A percentile compares a stretch with the other conserved stretches of the same genome.
phyloP scores from a whole-genome alignment of 2,113 vertebrate species.

The Sapayoa aenigma region DNA sequence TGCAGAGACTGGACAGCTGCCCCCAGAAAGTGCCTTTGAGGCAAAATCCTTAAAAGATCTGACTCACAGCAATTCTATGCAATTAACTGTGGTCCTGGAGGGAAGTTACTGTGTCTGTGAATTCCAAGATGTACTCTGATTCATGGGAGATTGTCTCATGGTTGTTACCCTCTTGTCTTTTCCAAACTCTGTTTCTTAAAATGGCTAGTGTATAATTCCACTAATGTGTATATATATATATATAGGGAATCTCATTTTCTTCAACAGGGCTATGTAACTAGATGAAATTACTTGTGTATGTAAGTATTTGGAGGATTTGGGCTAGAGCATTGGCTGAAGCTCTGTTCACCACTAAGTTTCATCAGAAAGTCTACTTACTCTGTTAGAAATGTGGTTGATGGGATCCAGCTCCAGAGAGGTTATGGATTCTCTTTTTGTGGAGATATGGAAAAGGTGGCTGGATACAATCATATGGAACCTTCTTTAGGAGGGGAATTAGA shows the following conservation, averaged over 20 bases:
- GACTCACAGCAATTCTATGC: not conserved
- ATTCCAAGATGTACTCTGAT: not conserved
- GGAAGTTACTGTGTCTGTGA: not conserved
- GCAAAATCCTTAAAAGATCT: not conserved
- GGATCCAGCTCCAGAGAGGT: not conserved
- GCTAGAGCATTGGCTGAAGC: not conserved
- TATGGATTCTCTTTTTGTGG: not conserved
- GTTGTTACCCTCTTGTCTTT: not conserved
- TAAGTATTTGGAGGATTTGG: not conserved
- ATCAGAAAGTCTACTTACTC: not conserved
- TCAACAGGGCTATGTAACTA: not conserved
- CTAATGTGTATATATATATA: not conserved
- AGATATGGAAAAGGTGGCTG: not conserved
- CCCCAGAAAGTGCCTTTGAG: accelerated
- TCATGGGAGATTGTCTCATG: not conserved
- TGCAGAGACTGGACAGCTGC: not conserved
- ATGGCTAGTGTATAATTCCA: not conserved
- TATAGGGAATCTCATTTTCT: not conserved
- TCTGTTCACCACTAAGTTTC: not conserved
- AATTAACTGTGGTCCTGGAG: not conserved
- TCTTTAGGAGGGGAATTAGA: not conserved
- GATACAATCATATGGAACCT: not conserved
- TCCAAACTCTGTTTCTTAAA: not conserved
- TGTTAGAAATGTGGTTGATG: not conserved
- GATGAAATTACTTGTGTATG: not conserved